phyloP scores from a whole-genome alignment of 2,797 vertebrate species.

The Rhinophrynus dorsalis region DNA sequence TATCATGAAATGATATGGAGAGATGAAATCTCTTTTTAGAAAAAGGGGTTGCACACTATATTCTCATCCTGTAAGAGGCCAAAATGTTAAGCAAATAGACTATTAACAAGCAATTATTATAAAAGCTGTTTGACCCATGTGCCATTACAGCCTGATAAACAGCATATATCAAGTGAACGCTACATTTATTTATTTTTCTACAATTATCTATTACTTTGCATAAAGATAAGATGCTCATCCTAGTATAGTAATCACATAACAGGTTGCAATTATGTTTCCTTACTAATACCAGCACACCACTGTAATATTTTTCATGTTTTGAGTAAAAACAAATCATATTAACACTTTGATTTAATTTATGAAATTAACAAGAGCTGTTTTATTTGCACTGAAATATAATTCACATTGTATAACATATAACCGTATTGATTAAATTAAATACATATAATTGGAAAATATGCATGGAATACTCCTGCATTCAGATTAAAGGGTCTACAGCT shows the following conservation, averaged over 20 bases:
- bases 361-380: too few species aligned
- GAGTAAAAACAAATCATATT: neutral
- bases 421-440: too few species aligned
- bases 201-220: constrained; percentile 16
- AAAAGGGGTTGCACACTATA: too few species aligned
- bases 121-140: neutral
- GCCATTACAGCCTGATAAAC: constrained; percentile 1
- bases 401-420: too few species aligned
- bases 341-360: constrained; percentile 1
- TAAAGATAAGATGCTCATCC: neutral
- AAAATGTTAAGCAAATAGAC: neutral
- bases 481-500: too few species aligned
- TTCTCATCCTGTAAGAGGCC: neutral
- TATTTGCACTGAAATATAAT: too few species aligned
- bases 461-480: too few species aligned
- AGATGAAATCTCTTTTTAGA: too few species aligned
- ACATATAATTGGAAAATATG: too few species aligned
- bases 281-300: neutral
- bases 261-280: constrained; percentile 20
- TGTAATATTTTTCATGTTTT: neutral
- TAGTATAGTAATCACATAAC: constrained; percentile 22
- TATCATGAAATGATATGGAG: too few species aligned
- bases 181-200: neutral
- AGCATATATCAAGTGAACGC: neutral
- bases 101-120: constrained; percentile 9